phyloP scores from a whole-genome alignment of 2,797 vertebrate species.

The Muraenolepis orangiensis region DNA sequence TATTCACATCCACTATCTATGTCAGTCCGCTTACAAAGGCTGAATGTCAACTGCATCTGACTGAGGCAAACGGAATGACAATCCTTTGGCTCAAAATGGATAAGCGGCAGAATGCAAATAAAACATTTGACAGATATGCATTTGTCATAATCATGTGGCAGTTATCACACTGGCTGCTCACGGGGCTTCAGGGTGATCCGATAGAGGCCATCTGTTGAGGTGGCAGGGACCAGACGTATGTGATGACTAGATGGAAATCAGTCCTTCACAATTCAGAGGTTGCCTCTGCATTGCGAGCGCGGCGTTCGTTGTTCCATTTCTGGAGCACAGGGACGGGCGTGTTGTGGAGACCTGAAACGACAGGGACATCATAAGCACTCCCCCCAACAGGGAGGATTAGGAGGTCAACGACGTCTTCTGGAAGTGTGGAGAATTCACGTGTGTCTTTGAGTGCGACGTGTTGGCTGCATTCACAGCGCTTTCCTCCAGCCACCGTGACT shows the following conservation, averaged over 20 bases:
- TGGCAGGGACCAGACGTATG: slow-evolving; percentile 2
- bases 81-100: slow-evolving; percentile 36
- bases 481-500: not conserved
- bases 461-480: not conserved
- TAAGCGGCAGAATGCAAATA: slow-evolving; percentile 56
- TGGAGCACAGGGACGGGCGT: not conserved
- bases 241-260: slow-evolving; percentile 18
- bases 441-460: not conserved
- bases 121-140: slow-evolving; percentile 45
- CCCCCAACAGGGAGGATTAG: not conserved
- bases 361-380: not conserved
- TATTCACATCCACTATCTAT: not conserved
- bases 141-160: slow-evolving; percentile 45
- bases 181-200: not conserved
- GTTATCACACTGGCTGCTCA: slow-evolving; percentile 11
- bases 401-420: not conserved
- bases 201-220: not conserved
- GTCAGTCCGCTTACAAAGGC: not conserved
- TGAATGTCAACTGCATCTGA: slow-evolving; percentile 33
- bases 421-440: not conserved
- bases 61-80: slow-evolving; percentile 43
- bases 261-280: slow-evolving; percentile 13
- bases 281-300: not conserved
- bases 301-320: not conserved
- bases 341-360: not conserved